A percentile compares a stretch with the other conserved stretches of the same genome.
Conservation (phyloP, 2,113 vertebrate species). For the Microtus richardsoni region DNA sequence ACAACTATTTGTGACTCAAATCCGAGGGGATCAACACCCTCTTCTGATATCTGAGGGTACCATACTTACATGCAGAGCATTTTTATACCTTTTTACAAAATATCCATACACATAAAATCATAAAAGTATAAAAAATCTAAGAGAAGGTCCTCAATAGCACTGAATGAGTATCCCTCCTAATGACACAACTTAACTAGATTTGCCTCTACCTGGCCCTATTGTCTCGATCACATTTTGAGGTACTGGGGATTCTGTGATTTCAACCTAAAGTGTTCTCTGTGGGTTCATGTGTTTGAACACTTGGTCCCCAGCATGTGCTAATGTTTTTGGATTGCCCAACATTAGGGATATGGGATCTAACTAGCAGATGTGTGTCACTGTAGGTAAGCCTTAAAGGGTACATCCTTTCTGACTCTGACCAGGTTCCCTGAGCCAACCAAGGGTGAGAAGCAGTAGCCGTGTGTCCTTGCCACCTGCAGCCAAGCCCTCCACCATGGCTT, state of each 20-base stretch:
- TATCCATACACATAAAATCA: neutral
- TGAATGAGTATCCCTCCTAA: too few species aligned
- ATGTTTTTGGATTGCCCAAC: neutral
- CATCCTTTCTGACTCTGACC: neutral
- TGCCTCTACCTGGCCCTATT: neutral
- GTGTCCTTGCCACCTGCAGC: neutral
- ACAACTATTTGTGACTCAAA: neutral
- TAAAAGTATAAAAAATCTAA: neutral
- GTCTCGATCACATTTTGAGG: neutral
- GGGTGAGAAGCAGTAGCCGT: neutral
- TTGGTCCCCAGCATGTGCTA: too few species aligned
- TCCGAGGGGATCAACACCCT: neutral
- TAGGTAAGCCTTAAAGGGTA: neutral
- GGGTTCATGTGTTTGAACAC: neutral
- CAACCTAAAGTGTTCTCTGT: too few species aligned
- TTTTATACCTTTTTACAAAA: neutral
- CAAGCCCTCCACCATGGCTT: neutral
- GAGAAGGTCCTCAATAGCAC: accelerated
- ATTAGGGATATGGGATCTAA: too few species aligned
- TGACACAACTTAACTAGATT: neutral
- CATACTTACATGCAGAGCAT: neutral
- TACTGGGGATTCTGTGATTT: neutral
- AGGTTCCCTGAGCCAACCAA: neutral
- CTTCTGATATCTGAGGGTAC: neutral
- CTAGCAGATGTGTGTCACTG: neutral